Base-by-base conservation (phyloP, 1,140 invertebrate genomes). In the Drosophila yakuba region DNA sequence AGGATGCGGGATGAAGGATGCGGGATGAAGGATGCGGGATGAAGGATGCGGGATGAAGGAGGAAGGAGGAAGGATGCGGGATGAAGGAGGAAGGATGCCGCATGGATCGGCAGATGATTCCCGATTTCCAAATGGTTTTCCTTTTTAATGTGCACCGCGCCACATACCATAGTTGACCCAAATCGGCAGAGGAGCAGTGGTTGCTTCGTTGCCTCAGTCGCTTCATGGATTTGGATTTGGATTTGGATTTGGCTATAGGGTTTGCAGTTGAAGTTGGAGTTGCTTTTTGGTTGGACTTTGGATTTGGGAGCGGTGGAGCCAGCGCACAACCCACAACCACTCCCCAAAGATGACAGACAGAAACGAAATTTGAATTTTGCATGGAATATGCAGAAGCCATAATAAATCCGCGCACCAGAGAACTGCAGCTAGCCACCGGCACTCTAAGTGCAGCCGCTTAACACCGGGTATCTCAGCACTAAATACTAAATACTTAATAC, bases 151-250 rank as follows among this genome's bases (percentile, higher is more conserved):
- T 45, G 62, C 59, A 44, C 73, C 73, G 59, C 59, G 48, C 73
- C 73, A 55, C 61, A 80, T 51, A 51, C 48, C 48, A 35, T 77
- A 61, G 81, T 84, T 84, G 81, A 84, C 81, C 81, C 67, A 77
- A 86, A 78, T 71, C 60, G 11, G 38, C 38, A 39, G 12, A 39
- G 5, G 25, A 3, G 28, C 1, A 35, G 28, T 20, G 38, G 14
- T 3, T 25, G 17, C 23, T 48, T 48, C 14, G 45, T 14, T 47
- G 45, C 43, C 15, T 43, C n/a, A 32, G 43, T 45, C 20, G 43
- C 17, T 45, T 45, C 43, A 12, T 47, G 12, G 11, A 32, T 8
- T 7, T 39, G 14, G 10, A 4, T 25, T 23, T 32, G 28, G 28
- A 4, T 28, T 6, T 28, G 6, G 28, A 32, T 2, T 32, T 32